Evolutionary conservation across 2,797 vertebrate species (phyloP).

Genomic region (Glyptemys insculpta): DNA sequence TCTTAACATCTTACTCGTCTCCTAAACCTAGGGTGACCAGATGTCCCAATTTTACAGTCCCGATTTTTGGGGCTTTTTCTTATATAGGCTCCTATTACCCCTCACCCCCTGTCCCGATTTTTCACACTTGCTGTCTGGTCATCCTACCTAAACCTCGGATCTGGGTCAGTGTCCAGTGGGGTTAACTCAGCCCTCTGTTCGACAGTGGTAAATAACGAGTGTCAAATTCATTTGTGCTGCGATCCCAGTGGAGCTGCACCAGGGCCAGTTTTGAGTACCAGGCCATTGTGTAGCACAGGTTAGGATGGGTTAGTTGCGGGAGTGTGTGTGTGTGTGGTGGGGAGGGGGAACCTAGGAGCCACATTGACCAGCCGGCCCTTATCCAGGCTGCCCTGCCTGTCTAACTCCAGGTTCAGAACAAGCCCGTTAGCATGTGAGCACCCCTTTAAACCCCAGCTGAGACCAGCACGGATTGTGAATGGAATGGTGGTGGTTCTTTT

Average conservation of each 20-base stretch:
- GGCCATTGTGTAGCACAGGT: neutral
- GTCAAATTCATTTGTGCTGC: neutral
- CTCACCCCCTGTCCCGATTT: no score
- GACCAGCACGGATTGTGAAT: neutral
- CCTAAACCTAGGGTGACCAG: neutral
- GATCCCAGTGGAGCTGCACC: neutral
- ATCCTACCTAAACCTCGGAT: no score
- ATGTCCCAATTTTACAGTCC: no score
- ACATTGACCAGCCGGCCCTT: no score
- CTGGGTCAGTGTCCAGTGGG: neutral
- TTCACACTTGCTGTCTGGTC: no score
- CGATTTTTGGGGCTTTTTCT: no score
- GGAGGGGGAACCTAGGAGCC: no score
- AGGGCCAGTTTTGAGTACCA: neutral
- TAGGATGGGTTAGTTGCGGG: no score
- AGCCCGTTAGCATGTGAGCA: neutral
- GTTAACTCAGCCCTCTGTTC: neutral
- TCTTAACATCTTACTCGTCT: neutral
- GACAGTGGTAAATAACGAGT: neutral
- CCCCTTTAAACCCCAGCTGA: neutral
- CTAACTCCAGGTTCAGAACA: neutral
- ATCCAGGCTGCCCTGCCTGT: neutral
- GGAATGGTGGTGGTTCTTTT: neutral
- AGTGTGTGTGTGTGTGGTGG: no score
- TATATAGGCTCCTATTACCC: no score